phyloP scores from a whole-genome alignment of 2,797 vertebrate species.

The Cossypha heuglini region DNA sequence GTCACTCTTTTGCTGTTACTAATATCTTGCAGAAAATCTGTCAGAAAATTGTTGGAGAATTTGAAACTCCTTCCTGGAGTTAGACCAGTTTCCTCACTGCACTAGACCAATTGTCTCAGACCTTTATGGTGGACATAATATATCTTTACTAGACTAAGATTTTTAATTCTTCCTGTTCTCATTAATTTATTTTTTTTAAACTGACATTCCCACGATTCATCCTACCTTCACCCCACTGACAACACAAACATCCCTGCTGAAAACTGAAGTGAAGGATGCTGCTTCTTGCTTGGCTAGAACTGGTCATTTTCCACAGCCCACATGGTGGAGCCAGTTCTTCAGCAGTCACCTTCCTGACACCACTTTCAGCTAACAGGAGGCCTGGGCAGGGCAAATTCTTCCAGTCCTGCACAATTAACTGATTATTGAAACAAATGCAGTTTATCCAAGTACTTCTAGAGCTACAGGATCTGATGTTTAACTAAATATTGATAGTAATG shows the following conservation, averaged over 20 bases:
- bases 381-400: background rate
- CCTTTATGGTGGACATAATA: background rate
- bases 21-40: background rate
- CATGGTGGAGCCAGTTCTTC: slow-evolving; percentile 43
- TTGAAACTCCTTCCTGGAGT: background rate
- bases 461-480: background rate
- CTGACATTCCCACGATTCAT: background rate
- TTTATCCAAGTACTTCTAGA: background rate
- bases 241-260: background rate
- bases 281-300: background rate
- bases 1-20: background rate
- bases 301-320: background rate
- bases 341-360: background rate
- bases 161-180: background rate
- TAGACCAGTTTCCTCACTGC: background rate
- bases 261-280: background rate
- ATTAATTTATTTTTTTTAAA: background rate
- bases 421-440: background rate
- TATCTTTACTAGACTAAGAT: background rate
- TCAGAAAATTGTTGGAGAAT: background rate
- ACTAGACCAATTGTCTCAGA: background rate
- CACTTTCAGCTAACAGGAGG: background rate
- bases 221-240: background rate
- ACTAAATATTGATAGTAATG: background rate
- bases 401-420: background rate